These are phyloP conservation scores for Eurystomus glaucurus DNA, from an alignment of 2,797 vertebrate genomes.

Conservation along the genomic window DNA sequence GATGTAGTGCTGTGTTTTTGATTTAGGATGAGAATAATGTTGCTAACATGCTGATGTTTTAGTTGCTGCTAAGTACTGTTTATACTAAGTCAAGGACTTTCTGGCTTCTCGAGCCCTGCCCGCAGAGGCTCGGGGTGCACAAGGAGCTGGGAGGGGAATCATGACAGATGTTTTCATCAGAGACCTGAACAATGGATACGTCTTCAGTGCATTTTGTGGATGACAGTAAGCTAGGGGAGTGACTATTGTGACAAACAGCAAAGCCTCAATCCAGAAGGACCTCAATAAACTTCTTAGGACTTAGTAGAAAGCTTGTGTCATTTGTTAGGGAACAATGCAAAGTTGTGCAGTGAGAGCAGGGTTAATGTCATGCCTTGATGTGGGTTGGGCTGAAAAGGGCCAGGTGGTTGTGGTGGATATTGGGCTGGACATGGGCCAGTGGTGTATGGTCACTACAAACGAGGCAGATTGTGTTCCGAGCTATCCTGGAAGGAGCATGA, in stretches of 20 bases:
- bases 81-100: not conserved
- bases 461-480: not conserved
- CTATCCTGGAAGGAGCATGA: not conserved
- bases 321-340: not conserved
- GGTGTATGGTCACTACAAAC: accelerated
- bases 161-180: not conserved
- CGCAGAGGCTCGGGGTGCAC: not conserved
- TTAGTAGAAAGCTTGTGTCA: not conserved
- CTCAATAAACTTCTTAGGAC: not conserved
- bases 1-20: not conserved
- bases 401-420: not conserved
- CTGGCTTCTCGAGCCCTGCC: not conserved
- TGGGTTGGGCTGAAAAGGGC: not conserved
- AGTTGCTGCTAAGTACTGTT: not conserved
- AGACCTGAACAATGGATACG: not conserved
- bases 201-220: not conserved
- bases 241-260: not conserved
- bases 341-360: not conserved
- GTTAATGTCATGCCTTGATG: not conserved
- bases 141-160: not conserved
- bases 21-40: not conserved
- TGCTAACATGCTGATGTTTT: not conserved
- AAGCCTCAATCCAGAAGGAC: not conserved
- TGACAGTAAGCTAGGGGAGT: not conserved
- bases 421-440: not conserved